Conservation (phyloP, 2,113 vertebrate genomes). For the Perccottus glenii region DNA sequence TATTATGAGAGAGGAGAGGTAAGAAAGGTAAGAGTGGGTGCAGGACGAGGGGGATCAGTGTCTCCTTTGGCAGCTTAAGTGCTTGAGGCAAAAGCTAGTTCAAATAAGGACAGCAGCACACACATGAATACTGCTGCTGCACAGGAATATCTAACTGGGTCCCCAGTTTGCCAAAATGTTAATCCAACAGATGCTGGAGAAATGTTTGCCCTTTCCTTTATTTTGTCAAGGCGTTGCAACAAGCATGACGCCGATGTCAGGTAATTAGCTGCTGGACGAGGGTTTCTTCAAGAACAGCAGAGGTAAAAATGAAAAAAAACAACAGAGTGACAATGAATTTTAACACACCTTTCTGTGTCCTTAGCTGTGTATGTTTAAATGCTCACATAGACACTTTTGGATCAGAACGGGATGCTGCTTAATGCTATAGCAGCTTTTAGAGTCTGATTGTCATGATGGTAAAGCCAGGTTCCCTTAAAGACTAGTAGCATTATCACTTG, state of each 20-base stretch:
- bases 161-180: slow-evolving; percentile 34
- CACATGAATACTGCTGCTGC: slow-evolving; percentile 30
- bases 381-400: slow-evolving; percentile 4
- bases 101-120: slow-evolving; percentile 15
- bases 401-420: slow-evolving; percentile 23
- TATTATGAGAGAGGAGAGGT: not conserved
- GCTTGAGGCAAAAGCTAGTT: slow-evolving; percentile 22
- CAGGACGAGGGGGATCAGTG: not conserved
- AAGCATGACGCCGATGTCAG: not conserved
- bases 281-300: not conserved
- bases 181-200: slow-evolving; percentile 51
- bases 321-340: slow-evolving; percentile 7
- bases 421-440: slow-evolving; percentile 4
- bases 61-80: slow-evolving; percentile 9
- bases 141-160: slow-evolving; percentile 26
- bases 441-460: slow-evolving; percentile 26
- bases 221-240: slow-evolving; percentile 10
- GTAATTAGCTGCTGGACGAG: slow-evolving; percentile 10
- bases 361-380: not conserved
- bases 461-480: slow-evolving; percentile 12
- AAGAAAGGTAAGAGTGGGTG: not conserved
- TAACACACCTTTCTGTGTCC: slow-evolving; percentile 9
- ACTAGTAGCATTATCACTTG: slow-evolving; percentile 7
- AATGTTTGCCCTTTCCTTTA: slow-evolving; percentile 18
- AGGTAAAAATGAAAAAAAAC: slow-evolving; percentile 20